Base-by-base conservation (phyloP, 1,140 invertebrate genomes). In the Polypedilum pembai region DNA sequence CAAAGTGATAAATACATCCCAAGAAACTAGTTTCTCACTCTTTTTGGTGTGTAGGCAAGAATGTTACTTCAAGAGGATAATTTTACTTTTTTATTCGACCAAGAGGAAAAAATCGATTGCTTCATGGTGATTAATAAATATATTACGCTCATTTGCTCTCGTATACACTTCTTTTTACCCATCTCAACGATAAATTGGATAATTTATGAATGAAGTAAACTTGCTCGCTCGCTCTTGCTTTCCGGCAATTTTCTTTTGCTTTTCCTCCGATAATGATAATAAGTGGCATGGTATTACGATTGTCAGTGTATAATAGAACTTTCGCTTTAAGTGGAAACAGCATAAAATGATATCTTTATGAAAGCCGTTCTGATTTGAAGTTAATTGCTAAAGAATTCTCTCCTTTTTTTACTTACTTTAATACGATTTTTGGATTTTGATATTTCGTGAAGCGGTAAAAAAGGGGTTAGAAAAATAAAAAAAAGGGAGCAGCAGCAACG, bases 1-100 rank as follows among this genome's bases (percentile, higher is more conserved):
- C 65, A 21, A 21, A 69, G 65, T 69, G 65, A 69, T 69, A 69
- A 21, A 69, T 69, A 20, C 3, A 69, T 18, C 65, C 65, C 17
- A 69, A 18, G 65, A 21, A 69, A 69, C 17, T 56, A 56, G 45
- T 56, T 56, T 56, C 24, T 2, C 41, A 45, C 41, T 15, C 15
- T 45, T 45, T 4, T 8, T 15, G 41, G 3, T 45, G 41, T 12
- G 41, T 45, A 12, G 8, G 15, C 15, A 45, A 8, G 12, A 56
- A 56, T 56, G n/a, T n/a, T 45, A 45, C 41, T 12, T 45, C 5
- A 33, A 33, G 24, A 33, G 24, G 24, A 33, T 33, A 33, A 33
- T 33, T 33, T 33, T 33, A 33, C 24, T 33, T 33, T 33, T 33
- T 33, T 33, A 33, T 33, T 33, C 24, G 24, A 33, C 24, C 24